Evolutionary conservation across 2,888 invertebrate species (phyloP), one percentile per base, ranked within the genome.

Genomic region (Leuctra nigra): DNA sequence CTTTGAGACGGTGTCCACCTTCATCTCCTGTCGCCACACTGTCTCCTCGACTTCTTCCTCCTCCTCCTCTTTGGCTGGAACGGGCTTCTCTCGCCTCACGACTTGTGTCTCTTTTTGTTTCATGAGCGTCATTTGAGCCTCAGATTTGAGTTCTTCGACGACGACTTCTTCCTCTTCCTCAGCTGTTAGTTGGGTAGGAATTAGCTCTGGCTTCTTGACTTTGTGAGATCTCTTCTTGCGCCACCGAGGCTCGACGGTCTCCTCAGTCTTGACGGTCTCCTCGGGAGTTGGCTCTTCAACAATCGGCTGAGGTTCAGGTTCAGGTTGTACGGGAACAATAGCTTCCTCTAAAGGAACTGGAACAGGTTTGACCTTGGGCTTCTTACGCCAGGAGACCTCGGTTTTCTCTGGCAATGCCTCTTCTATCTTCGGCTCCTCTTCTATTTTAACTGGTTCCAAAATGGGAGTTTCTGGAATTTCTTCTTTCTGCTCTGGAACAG

Each of bases 21-120:
- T 69, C 13, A 62, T 60, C 61, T 61, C 68, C 61, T 46, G 55
- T 23, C 60, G 64, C 65, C 66, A 60, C 64, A 52, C 29, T 41
- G 33, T 7, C 20, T 48, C 35, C 4, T 18, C 33, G 4, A 33
- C 39, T 36, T 59, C 61, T 56, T 61, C 61, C 33, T 44, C 20
- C 29, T 55, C 53, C 44, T 56, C 38, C 14, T 47, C 44, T 39
- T 58, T 54, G 7, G n/a, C 6, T 9, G 7, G 18, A 4, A 25
- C n/a, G 2, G 24, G 3, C n/a, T 33, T 22, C 23, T 58, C 52
- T 9, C 24, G 20, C 29, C 24, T 55, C 2, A 55, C 20, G n/a
- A 33, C 33, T 25, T 38, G 23, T 23, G 46, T 25, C 9, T 54
- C 47, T 22, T 53, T 53, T 14, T 57, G 57, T 9, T 38, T 22